Evolutionary conservation across 2,113 vertebrate genomes (phyloP).

Genomic region (Desmodus rotundus): DNA sequence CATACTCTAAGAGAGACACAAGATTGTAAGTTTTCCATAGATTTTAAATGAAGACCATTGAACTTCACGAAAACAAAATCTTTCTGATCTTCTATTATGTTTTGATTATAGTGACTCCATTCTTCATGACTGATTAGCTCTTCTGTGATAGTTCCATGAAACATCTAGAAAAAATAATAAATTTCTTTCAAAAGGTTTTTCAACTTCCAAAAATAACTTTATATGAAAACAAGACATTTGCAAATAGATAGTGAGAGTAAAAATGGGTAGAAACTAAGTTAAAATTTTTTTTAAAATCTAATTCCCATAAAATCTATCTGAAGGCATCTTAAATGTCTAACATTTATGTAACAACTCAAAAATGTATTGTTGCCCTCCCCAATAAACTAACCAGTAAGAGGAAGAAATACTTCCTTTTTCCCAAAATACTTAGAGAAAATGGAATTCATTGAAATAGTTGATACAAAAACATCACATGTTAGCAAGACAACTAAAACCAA

Average conservation of each 20-base stretch:
- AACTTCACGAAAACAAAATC: constrained; percentile 71
- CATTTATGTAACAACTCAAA: not conserved
- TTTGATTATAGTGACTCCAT: constrained; percentile 60
- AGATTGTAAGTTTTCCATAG: constrained; percentile 54
- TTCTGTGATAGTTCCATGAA: constrained; percentile 63
- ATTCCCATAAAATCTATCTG: not conserved
- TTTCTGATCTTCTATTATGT: constrained; percentile 47
- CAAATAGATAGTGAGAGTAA: not conserved
- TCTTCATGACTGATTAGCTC: constrained; percentile 40
- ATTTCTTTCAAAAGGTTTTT: not conserved
- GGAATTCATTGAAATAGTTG: not conserved
- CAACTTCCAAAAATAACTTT: constrained; percentile 31
- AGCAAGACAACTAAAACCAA: not conserved
- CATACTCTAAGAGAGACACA: constrained; percentile 76
- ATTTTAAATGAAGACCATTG: constrained; percentile 67
- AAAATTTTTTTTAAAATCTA: not conserved
- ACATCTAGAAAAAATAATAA: constrained; percentile 57
- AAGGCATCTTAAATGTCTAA: not conserved
- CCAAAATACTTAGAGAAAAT: not conserved
- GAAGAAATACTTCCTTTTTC: not conserved
- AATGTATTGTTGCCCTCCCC: not conserved
- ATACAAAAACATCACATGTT: not conserved
- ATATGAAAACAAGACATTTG: not conserved
- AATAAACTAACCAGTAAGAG: not conserved
- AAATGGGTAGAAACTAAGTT: not conserved